Conservation (phyloP, 2,113 vertebrate genomes). For the Cathartes aura region DNA sequence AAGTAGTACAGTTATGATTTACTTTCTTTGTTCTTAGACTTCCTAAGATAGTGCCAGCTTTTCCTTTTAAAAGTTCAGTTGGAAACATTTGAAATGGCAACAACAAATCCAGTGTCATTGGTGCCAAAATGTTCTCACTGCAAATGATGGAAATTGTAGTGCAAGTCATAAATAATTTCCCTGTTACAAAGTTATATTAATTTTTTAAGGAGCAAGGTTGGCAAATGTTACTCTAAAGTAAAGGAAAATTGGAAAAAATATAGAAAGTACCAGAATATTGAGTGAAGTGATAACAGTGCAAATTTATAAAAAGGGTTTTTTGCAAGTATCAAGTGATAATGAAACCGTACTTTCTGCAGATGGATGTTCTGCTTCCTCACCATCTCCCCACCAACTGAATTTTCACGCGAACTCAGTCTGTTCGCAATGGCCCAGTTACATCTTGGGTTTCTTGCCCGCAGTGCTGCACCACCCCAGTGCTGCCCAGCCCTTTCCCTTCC, state of each 20-base stretch:
- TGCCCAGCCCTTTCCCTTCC: not conserved
- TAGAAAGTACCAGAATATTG: not conserved
- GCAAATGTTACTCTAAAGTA: not conserved
- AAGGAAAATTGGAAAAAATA: not conserved
- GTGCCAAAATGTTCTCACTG: constrained; percentile 9
- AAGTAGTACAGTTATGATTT: not conserved
- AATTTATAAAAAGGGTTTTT: not conserved
- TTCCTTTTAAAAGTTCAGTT: constrained; percentile 29
- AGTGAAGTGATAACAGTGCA: not conserved
- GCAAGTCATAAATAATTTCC: not conserved
- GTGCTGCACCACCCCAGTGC: not conserved
- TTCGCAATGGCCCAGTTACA: not conserved
- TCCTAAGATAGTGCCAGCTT: constrained; percentile 17
- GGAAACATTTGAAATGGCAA: constrained; percentile 47
- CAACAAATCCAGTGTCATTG: not conserved
- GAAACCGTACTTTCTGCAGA: not conserved
- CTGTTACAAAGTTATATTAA: not conserved
- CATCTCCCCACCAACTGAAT: not conserved
- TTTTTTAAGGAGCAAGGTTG: not conserved
- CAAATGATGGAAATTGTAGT: not conserved
- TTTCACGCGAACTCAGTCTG: rapidly evolving
- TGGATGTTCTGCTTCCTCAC: not conserved
- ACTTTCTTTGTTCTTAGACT: constrained; percentile 32
- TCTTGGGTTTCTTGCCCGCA: not conserved
- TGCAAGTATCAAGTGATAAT: not conserved